Evolutionary conservation across 2,888 invertebrate species (phyloP).

Genomic region (Diadegma fenestrale): DNA sequence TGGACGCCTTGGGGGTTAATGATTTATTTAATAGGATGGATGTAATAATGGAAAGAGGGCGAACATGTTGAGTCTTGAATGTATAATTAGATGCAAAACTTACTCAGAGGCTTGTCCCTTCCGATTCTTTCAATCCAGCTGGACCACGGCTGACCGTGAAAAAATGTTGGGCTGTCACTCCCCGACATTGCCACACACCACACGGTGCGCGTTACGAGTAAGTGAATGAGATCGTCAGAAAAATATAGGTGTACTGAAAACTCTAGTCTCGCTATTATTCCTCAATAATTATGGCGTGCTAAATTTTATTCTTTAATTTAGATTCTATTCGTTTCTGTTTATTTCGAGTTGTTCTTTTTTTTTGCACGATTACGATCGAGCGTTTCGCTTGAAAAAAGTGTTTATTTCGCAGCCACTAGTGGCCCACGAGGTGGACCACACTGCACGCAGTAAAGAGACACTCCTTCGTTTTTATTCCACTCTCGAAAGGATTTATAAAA

Average conservation of each 20-base stretch:
- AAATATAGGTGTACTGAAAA: constrained; percentile 16
- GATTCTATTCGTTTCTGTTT: constrained; percentile 7
- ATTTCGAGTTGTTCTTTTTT: constrained; percentile 4
- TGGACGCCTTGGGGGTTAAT: constrained; percentile 65
- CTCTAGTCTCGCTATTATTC: background rate
- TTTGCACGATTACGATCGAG: background rate
- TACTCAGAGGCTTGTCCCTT: constrained; percentile 83
- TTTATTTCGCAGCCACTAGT: constrained; percentile 50
- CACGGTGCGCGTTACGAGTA: constrained; percentile 68
- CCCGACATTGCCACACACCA: constrained; percentile 82
- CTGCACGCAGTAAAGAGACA: constrained; percentile 25
- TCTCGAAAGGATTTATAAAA: background rate
- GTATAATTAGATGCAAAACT: constrained; percentile 70
- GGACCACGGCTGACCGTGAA: constrained; percentile 84
- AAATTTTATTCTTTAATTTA: background rate
- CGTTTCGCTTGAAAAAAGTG: constrained; percentile 13
- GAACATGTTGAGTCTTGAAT: constrained; percentile 15
- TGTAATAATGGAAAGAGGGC: constrained; percentile 35
- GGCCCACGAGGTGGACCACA: constrained; percentile 56
- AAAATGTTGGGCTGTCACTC: constrained; percentile 85
- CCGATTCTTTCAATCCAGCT: constrained; percentile 84
- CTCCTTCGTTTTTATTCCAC: constrained; percentile 26
- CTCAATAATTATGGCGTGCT: background rate
- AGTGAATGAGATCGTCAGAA: constrained; percentile 63
- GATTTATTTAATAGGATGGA: constrained; percentile 29